Conservation (phyloP, 2,113 vertebrate species). For the Bufo bufo region DNA sequence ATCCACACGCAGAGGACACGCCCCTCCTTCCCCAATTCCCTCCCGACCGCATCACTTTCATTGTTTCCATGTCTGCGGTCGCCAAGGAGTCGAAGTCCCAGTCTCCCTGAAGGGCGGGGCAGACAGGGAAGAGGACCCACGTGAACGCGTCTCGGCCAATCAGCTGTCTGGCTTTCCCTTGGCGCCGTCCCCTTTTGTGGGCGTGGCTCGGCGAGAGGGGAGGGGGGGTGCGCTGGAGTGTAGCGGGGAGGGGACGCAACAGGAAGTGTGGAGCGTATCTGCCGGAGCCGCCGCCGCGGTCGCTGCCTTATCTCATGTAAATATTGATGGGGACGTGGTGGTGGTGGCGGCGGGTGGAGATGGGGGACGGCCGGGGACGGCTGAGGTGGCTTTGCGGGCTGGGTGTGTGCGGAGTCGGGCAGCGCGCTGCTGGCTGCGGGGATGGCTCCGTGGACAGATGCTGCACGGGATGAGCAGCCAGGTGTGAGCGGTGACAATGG, state of each 20-base stretch:
- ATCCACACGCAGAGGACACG: not conserved
- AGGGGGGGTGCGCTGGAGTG: not conserved
- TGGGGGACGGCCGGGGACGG: not conserved
- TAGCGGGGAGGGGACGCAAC: slow-evolving; percentile 55
- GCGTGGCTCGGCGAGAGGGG: slow-evolving; percentile 2
- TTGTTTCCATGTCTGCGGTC: slow-evolving; percentile 55
- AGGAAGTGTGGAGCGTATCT: slow-evolving; percentile 55
- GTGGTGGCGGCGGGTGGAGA: not conserved
- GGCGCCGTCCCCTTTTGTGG: not conserved
- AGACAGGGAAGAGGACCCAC: not conserved
- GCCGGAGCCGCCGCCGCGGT: slow-evolving; percentile 48
- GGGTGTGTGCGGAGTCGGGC: not conserved
- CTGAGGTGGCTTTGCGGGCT: not conserved
- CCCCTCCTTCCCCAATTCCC: slow-evolving; percentile 36
- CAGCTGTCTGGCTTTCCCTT: not conserved
- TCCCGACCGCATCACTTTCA: slow-evolving; percentile 55
- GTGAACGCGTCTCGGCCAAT: slow-evolving; percentile 28
- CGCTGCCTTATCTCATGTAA: slow-evolving; percentile 51
- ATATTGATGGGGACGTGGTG: slow-evolving; percentile 32
- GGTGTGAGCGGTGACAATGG: not conserved
- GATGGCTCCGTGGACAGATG: not conserved
- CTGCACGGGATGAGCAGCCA: not conserved
- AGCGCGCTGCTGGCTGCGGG: not conserved
- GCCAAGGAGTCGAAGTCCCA: slow-evolving; percentile 43
- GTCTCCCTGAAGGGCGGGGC: slow-evolving; percentile 20